Conservation (phyloP, 2,797 vertebrate genomes). For the Girardinus metallicus region DNA sequence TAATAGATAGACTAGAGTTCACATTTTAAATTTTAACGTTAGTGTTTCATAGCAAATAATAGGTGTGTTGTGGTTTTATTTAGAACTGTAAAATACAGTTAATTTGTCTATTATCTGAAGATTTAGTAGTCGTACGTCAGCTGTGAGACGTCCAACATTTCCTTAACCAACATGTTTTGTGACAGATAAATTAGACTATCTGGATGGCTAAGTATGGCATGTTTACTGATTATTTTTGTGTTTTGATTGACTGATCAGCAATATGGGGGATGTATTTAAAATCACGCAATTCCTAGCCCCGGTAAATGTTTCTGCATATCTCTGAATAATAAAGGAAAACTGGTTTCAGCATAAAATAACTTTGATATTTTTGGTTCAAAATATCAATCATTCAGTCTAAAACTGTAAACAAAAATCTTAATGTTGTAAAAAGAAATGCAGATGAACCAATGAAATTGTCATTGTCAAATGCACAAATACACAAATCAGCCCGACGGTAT, state of each 20-base stretch:
- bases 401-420: constrained; percentile 56
- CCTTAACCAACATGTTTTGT: background rate
- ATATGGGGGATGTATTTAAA: background rate
- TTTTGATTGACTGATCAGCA: background rate
- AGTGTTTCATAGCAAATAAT: background rate
- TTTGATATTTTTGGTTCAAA: too few species aligned
- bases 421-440: constrained; percentile 56
- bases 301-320: background rate
- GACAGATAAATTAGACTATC: background rate
- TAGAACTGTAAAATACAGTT: background rate
- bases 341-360: too few species aligned
- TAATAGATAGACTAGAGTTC: background rate
- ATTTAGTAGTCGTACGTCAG: background rate
- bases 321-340: constrained; percentile 4
- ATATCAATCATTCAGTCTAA: constrained; percentile 48
- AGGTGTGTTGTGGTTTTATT: background rate
- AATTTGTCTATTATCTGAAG: background rate
- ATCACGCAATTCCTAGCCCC: background rate
- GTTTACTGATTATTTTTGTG: background rate
- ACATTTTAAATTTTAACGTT: background rate
- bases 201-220: background rate
- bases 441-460: background rate
- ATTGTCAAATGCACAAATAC: constrained; percentile 21
- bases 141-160: background rate
- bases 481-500: constrained; percentile 32